These are phyloP conservation scores for Argyrosomus japonicus DNA, from an alignment of 2,113 vertebrate genomes.

Conservation along the genomic window DNA sequence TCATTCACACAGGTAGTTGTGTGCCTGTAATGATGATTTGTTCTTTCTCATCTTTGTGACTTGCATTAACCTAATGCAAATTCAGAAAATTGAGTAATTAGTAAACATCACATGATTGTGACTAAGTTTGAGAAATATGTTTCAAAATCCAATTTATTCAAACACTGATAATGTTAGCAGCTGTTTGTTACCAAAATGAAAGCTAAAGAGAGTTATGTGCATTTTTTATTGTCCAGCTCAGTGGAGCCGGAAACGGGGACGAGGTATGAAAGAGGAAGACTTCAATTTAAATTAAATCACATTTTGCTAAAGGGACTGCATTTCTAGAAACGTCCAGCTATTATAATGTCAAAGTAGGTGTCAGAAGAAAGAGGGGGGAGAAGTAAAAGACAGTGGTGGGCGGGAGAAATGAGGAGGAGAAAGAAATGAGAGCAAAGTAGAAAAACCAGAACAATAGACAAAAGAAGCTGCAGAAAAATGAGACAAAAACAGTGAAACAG, in stretches of 20 bases:
- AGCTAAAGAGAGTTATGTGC: not conserved
- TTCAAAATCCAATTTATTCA: not conserved
- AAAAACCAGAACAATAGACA: not conserved
- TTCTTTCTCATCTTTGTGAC: not conserved
- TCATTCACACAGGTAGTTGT: conserved; percentile 18
- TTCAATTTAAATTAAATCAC: not conserved
- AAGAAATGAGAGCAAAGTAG: not conserved
- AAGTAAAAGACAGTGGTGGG: not conserved
- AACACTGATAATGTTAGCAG: not conserved
- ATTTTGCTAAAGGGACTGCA: not conserved
- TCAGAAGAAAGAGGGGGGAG: not conserved
- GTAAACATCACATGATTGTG: not conserved
- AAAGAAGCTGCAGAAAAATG: not conserved
- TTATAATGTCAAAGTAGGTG: fast-evolving
- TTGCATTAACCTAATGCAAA: not conserved
- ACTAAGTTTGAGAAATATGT: not conserved
- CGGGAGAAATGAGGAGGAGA: not conserved
- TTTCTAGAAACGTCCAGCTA: not conserved
- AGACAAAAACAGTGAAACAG: not conserved
- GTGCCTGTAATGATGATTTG: not conserved
- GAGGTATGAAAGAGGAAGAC: not conserved
- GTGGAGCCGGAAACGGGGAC: not conserved
- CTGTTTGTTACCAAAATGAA: fast-evolving
- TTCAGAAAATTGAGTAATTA: not conserved
- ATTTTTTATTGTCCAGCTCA: not conserved